Evolutionary conservation across 2,797 vertebrate genomes (phyloP), one percentile per base, ranked within the genome.

Genomic region (Hippoglossus hippoglossus): DNA sequence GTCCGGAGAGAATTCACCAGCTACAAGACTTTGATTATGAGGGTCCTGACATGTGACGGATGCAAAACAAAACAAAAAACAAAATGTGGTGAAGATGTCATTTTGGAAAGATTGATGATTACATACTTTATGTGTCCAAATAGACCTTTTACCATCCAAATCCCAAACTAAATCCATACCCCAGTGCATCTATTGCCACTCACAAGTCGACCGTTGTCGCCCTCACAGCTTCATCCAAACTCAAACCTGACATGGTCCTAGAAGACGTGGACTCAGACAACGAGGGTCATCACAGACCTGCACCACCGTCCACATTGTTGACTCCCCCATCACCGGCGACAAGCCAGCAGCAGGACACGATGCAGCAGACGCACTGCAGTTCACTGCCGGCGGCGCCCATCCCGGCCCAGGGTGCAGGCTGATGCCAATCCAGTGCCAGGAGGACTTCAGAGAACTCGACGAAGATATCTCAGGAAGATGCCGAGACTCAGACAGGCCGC

Each of bases 401-500:
- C 21, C 46, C 28, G 51, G 1, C 44, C 49, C 54, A 56, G 24
- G 24, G 44, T 1, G 26, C 5, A 31, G 22, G 3, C 0, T 8
- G 22, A 31, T 3, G 2, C 34, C 16, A 19, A 1, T 1, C 12
- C 18, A 0, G 55, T 59, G n/a, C 22, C 65, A 5, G 41, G 70
- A 2, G 12, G 70, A 3, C 12, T 16, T 26, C 72, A 18, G 71
- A 73, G 34, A 54, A 10, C 6, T 16, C 5, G 4, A 31, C 69
- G 1, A 81, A 79, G 52, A 66, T 19, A 1, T 59, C 59, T 61
- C 90, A 75, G 54, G 94, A 95, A 71, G 94, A 95, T 1, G 94
- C 94, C 0, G 94, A 94, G 82, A 95, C 94, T 1, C 94, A 95
- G 77, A 95, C 94, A 0, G 94, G 90, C 54, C 92, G 92, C 63